Evolutionary conservation across 2,797 vertebrate genomes (phyloP), one percentile per base, ranked within the genome.

Genomic region (Pipistrellus pipistrellus): DNA sequence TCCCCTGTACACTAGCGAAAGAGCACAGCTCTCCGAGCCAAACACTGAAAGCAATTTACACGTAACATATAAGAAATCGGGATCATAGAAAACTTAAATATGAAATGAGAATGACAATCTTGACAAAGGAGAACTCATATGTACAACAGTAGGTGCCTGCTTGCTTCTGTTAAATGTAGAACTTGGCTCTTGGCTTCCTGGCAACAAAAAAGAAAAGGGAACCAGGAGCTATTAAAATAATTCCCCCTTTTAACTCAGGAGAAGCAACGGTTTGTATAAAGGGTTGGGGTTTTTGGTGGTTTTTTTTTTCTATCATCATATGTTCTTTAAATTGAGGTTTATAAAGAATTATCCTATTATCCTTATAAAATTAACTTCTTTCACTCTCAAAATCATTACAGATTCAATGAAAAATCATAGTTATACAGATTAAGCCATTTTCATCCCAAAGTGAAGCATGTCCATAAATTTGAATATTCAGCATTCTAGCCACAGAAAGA

Each of bases 391-490:
- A 91, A 59, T 48, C 57, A 89, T 69, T 73, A 68, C 20, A 69
- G 1, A 7, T 44, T 41, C 20, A 76, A 69, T 64, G n/a, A 75
- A 88, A 57, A 76, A 13, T 55, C 69, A 55, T 14, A 1, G 10
- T 83, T 48, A 92, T 38, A 32, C 35, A 91, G 51, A 64, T 38
- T 15, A 83, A 91, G 51, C 8, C 41, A 66, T 76, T 91, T 92
- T 75, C 51, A 46, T 27, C 8, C 27, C 62, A 85, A 88, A 92
- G 46, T 30, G 62, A 88, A 90, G 55, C 76, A 59, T 69, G 18
- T 4, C 10, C 27, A 30, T 2, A 73, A 57, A 88, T 12, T 21
- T 23, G 25, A 91, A 91, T 64, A 55, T 48, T 83, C 41, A 20
- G 27, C 46, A 35, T 14, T 73, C 17, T 72, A n/a, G 85, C 30